These are phyloP conservation scores for Rhamnusium bicolor DNA, from an alignment of 2,888 invertebrate species.

Conservation along the genomic window DNA sequence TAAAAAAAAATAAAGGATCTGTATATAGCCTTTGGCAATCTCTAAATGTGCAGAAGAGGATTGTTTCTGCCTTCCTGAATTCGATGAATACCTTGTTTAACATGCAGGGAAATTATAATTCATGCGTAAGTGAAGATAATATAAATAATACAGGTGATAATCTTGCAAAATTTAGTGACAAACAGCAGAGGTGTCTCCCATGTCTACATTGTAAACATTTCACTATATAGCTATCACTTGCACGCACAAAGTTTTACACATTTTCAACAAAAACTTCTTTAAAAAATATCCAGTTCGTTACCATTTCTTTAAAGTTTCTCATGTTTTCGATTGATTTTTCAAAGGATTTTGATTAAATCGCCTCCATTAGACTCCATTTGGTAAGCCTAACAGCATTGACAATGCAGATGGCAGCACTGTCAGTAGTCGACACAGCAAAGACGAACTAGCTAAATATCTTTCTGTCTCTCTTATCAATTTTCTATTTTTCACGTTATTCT, in stretches of 20 bases:
- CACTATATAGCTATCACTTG: constrained; percentile 65
- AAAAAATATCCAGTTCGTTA: constrained; percentile 65
- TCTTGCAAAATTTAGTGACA: constrained; percentile 67
- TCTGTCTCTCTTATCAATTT: constrained; percentile 16
- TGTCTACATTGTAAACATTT: constrained; percentile 73
- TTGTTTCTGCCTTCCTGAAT: constrained; percentile 36
- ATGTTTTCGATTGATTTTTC: constrained; percentile 72
- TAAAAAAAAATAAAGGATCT: constrained; percentile 52
- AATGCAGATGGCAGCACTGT: constrained; percentile 85
- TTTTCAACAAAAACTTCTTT: constrained; percentile 61
- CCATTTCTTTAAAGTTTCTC: constrained; percentile 71
- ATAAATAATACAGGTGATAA: constrained; percentile 55
- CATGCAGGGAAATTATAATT: constrained; percentile 48
- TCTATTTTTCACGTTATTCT: constrained; percentile 2
- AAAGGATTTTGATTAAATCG: constrained; percentile 78
- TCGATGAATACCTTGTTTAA: constrained; percentile 32
- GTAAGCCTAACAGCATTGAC: constrained; percentile 83
- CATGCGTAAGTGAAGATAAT: constrained; percentile 48
- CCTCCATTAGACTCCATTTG: constrained; percentile 78
- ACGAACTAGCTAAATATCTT: constrained; percentile 32
- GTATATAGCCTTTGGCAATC: constrained; percentile 64
- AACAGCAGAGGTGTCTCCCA: constrained; percentile 72
- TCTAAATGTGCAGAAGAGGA: constrained; percentile 17
- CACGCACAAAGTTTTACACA: constrained; percentile 65
- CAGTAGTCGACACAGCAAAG: constrained; percentile 72